Base-by-base conservation (phyloP, 2,113 vertebrate genomes). In the Ammospiza caudacuta region DNA sequence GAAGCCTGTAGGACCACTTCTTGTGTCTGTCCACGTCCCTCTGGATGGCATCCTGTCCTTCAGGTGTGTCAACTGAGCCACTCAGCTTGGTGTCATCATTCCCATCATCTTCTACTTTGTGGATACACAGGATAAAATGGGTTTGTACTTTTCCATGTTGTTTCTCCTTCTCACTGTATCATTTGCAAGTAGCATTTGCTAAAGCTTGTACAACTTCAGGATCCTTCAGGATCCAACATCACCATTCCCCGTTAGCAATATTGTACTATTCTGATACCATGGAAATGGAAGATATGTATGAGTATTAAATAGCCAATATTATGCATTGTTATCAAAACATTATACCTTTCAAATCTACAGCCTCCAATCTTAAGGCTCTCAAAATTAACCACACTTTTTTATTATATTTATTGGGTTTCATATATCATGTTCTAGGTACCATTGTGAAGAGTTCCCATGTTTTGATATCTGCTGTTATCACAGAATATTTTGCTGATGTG, bases 181-280 rank as follows among this genome's bases (percentile, higher is more conserved):
- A 35, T 49, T 68, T 46, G 61, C 24, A 28, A 15, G 17, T 19
- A 68, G 29, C 15, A 51, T 37, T 58, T 54, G 54, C 28, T 29
- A 72, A 82, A 83, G 23, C 8, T 72, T 58, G 17, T 67, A 55
- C 58, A 21, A 39, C 5, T 79, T 85, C n/a, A 55, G 29, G 5
- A 83, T 37, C 35, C 21, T 85, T 88, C 66, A 70, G 47, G 0
- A 2, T 88, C 22, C 61, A 85, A 23, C 14, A 57, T 31, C 49
- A 55, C 6, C 6, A 25, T 35, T 59, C 16, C 68, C 27, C 87
- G 23, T 57, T 47, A 85, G 35, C 35, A 55, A 39, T 77, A 51
- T 10, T 0, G 0, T 8, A 16, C 6, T 57, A 16, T 29, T 27
- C 35, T 13, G 17, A 55, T 46, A 33, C 5, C 9, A 29, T 14